phyloP scores from a whole-genome alignment of 2,888 invertebrate species.

The Dicycla oo region DNA sequence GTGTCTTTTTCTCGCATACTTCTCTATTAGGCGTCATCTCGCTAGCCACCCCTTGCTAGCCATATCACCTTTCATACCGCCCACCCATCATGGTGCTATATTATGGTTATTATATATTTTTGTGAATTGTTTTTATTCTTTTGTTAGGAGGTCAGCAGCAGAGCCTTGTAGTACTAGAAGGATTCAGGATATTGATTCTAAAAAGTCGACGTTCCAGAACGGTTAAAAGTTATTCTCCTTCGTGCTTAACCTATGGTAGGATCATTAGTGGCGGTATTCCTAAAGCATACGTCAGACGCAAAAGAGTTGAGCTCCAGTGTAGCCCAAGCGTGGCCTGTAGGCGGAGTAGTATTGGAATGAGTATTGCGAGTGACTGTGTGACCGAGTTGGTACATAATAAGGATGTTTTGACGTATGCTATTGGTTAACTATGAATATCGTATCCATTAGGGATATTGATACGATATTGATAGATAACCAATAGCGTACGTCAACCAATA shows the following conservation, averaged over 20 bases:
- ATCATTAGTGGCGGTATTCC: slow-evolving; percentile 1
- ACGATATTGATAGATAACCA: too few relatives aligned
- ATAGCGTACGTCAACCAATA: too few relatives aligned
- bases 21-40: too few relatives aligned
- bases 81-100: not conserved
- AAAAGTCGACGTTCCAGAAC: not conserved
- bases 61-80: not conserved
- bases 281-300: slow-evolving; percentile 4
- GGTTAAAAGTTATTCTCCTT: not conserved
- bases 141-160: not conserved
- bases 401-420: not conserved
- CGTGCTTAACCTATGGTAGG: not conserved
- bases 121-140: too few relatives aligned
- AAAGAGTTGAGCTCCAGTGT: slow-evolving; percentile 13
- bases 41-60: too few relatives aligned
- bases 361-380: not conserved
- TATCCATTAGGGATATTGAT: too few relatives aligned
- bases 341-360: not conserved
- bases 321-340: not conserved
- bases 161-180: not conserved
- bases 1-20: too few relatives aligned
- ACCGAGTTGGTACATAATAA: not conserved
- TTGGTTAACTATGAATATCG: not conserved
- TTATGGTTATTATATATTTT: not conserved
- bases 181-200: not conserved